Evolutionary conservation across 2,797 vertebrate genomes (phyloP).

Genomic region (Ficedula albicollis): DNA sequence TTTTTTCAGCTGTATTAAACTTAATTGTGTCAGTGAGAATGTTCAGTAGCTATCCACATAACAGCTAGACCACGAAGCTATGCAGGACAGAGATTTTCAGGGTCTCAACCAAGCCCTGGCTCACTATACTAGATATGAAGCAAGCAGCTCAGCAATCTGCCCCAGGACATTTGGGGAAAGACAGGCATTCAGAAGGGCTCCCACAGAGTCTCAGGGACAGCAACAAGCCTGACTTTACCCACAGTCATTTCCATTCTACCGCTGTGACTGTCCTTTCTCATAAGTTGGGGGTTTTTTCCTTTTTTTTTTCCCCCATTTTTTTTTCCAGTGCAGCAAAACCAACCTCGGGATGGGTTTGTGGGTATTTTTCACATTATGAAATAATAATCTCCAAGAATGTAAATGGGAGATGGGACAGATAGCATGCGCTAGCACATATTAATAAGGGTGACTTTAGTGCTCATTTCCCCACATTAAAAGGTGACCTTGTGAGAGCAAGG

Average conservation of each 20-base stretch:
- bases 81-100: not conserved
- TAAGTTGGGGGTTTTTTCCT: not conserved
- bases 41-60: not conserved
- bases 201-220: not conserved
- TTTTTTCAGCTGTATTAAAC: not conserved
- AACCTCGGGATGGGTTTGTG: not conserved
- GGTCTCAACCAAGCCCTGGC: not conserved
- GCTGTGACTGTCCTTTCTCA: not conserved
- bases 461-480: not conserved
- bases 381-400: not conserved
- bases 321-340: not conserved
- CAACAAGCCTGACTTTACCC: not conserved
- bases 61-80: not conserved
- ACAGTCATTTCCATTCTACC: not conserved
- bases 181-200: fast-evolving
- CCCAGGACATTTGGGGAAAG: fast-evolving
- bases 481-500: not conserved
- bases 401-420: not conserved
- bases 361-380: fast-evolving
- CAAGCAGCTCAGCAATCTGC: not conserved
- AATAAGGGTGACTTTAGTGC: not conserved
- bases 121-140: fast-evolving
- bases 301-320: not conserved
- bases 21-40: not conserved
- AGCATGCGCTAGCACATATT: not conserved